phyloP scores from a whole-genome alignment of 1,140 invertebrate genomes.

The Drosophila orena region DNA sequence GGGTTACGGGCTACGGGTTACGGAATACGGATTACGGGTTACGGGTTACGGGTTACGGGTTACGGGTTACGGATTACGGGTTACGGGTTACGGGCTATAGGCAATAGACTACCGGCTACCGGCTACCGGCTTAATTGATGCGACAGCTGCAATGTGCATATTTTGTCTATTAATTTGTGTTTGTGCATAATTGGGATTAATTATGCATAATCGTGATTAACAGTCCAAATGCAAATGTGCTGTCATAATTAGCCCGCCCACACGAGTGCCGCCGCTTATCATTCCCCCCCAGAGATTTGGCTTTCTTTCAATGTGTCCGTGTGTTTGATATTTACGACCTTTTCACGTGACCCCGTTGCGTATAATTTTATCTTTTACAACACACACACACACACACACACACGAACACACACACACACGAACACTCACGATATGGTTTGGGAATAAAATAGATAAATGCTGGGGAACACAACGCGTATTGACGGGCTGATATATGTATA shows the following conservation, averaged over 20 bases:
- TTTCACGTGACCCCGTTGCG: slow-evolving; percentile 63
- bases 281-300: slow-evolving; percentile 3
- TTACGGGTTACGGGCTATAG: too few relatives aligned
- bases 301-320: slow-evolving; percentile 23
- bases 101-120: background rate
- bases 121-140: slow-evolving; percentile 56
- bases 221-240: slow-evolving; percentile 70
- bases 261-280: background rate
- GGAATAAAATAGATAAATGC: slow-evolving; percentile 3
- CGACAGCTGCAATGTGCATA: slow-evolving; percentile 64
- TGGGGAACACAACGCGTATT: background rate
- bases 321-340: slow-evolving; percentile 66
- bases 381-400: slow-evolving; percentile 41
- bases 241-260: slow-evolving; percentile 52
- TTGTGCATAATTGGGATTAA: slow-evolving; percentile 79
- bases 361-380: slow-evolving; percentile 54
- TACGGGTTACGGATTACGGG: too few relatives aligned
- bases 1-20: too few relatives aligned
- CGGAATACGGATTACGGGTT: too few relatives aligned
- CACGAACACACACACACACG: background rate
- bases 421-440: background rate
- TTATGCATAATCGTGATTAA: slow-evolving; percentile 82
- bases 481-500: too few relatives aligned
- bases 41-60: too few relatives aligned
- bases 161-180: slow-evolving; percentile 81